These are phyloP conservation scores for Rallus crepitans DNA, from an alignment of 2,797 vertebrate genomes.

Conservation along the genomic window DNA sequence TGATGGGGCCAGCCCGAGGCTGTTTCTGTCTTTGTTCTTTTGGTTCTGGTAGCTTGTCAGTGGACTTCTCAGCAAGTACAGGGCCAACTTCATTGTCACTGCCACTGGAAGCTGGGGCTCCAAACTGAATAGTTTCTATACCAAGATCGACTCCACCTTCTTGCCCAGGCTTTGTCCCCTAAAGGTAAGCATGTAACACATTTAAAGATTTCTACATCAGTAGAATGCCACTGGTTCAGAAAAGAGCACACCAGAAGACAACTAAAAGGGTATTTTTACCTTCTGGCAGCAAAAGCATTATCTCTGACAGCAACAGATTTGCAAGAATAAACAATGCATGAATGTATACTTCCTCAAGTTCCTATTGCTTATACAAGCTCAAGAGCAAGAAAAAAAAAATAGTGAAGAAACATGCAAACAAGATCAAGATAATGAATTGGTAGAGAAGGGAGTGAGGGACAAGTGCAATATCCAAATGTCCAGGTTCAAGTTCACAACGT, in stretches of 20 bases:
- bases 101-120: conserved; percentile 94
- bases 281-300: neutral
- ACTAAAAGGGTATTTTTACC: neutral
- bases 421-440: neutral
- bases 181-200: neutral
- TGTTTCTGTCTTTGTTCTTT: conserved; percentile 98
- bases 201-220: neutral
- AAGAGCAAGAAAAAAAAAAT: neutral
- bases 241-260: neutral
- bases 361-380: neutral
- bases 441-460: neutral
- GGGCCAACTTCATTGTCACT: conserved; percentile 94
- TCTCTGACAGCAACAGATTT: neutral
- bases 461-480: neutral
- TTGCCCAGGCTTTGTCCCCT: conserved; percentile 87
- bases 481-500: neutral
- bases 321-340: neutral
- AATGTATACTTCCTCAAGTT: neutral
- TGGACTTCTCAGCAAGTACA: conserved; percentile 85
- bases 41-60: conserved; percentile 93
- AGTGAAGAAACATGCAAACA: neutral
- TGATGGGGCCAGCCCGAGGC: conserved; percentile 94
- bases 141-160: conserved; percentile 89
- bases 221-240: neutral
- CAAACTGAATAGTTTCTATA: conserved; percentile 97